These are phyloP conservation scores for Lontra canadensis DNA, from an alignment of 2,113 vertebrate species.

Conservation along the genomic window DNA sequence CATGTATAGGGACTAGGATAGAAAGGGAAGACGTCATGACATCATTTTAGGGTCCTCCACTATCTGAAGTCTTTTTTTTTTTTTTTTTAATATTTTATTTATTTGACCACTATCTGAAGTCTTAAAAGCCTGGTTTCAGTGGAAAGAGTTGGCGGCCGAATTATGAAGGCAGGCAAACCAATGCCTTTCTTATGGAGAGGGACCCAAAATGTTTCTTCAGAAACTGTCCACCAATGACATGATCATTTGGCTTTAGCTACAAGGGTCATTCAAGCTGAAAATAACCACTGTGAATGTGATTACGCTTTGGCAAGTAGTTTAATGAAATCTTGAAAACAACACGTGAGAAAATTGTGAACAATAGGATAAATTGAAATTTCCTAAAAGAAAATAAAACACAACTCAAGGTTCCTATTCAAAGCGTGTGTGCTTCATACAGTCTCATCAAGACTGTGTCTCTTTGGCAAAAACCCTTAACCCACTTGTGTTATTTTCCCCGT, in stretches of 20 bases:
- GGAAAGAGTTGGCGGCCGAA: background rate
- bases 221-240: background rate
- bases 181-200: background rate
- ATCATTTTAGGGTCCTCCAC: background rate
- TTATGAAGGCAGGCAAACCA: background rate
- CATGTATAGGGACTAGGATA: background rate
- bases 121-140: background rate
- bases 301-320: background rate
- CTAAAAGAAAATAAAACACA: background rate
- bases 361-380: background rate
- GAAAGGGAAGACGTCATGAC: background rate
- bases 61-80: background rate
- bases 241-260: background rate
- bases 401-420: background rate
- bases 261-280: background rate
- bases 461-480: background rate
- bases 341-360: background rate
- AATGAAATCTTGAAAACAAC: constrained; percentile 15
- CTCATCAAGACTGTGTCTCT: background rate
- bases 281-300: background rate
- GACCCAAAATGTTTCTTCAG: background rate
- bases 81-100: too few relatives aligned
- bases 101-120: background rate
- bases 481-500: background rate
- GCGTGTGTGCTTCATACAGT: background rate